Evolutionary conservation across 2,888 invertebrate genomes (phyloP).

Genomic region (Tryphoninae sp.): DNA sequence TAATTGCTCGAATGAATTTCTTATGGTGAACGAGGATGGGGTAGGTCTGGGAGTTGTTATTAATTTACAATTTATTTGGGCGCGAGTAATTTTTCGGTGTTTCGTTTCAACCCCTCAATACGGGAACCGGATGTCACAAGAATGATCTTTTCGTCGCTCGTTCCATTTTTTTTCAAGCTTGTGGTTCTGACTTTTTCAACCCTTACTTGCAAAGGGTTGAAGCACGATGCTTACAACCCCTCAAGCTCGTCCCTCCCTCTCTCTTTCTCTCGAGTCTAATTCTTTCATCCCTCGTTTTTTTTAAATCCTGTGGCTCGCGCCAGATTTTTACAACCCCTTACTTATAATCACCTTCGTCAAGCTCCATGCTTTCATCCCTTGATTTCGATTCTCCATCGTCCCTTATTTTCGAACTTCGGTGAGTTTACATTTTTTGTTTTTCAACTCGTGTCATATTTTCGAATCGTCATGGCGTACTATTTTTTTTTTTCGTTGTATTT

Average conservation of each 20-base stretch:
- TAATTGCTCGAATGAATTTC: constrained; percentile 52
- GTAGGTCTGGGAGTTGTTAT: not conserved
- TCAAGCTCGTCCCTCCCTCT: not conserved
- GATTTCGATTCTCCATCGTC: not conserved
- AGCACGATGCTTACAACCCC: no score
- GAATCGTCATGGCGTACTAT: constrained; percentile 17
- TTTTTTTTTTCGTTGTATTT: constrained; percentile 10
- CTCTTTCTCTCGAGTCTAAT: not conserved
- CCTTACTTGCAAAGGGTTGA: no score
- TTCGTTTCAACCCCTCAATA: not conserved
- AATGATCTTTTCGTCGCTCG: no score
- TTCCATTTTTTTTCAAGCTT: no score
- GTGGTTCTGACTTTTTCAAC: no score
- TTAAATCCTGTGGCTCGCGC: not conserved
- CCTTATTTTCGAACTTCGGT: not conserved
- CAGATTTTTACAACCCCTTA: not conserved
- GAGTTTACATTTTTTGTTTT: not conserved
- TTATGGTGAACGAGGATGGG: not conserved
- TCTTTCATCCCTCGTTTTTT: not conserved
- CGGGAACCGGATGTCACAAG: not conserved
- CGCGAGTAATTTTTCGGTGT: not conserved
- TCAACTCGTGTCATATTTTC: not conserved
- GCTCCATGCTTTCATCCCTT: not conserved
- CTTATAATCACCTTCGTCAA: not conserved
- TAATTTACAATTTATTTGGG: constrained; percentile 26